These are phyloP conservation scores for Daktulosphaira vitifoliae DNA, from an alignment of 1,140 invertebrate species.

Conservation along the genomic window DNA sequence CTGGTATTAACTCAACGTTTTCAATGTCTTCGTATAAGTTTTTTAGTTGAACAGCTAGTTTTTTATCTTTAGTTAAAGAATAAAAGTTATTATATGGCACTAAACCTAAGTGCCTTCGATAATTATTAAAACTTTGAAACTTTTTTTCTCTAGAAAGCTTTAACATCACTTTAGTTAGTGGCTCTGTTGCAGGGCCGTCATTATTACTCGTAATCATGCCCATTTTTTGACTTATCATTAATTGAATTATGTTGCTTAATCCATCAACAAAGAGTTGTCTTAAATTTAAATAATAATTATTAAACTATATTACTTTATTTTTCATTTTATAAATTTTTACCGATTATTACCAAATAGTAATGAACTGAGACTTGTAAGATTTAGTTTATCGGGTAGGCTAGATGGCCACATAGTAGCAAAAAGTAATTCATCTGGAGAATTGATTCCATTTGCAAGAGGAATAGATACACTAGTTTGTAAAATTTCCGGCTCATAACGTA, in stretches of 20 bases:
- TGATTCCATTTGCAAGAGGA: too few relatives aligned
- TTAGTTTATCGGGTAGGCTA: neutral
- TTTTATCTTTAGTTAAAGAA: neutral
- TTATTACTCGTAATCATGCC: neutral
- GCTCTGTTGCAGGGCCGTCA: neutral
- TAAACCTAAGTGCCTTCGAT: neutral
- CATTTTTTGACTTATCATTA: neutral
- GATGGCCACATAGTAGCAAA: neutral
- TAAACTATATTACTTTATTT: neutral
- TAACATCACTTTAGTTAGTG: neutral
- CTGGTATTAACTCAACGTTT: neutral
- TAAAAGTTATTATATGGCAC: neutral
- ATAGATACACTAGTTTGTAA: neutral
- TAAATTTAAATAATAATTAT: neutral
- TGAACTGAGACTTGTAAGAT: too few relatives aligned
- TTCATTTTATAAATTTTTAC: too few relatives aligned
- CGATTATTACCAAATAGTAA: too few relatives aligned
- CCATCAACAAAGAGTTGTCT: neutral
- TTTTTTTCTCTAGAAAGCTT: neutral
- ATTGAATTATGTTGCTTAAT: neutral
- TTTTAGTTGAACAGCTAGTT: neutral
- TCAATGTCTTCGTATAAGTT: neutral
- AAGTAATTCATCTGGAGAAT: neutral
- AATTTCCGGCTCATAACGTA: neutral
- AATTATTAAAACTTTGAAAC: constrained; percentile 1